phyloP scores from a whole-genome alignment of 2,888 invertebrate species.

The Brachyopa scutellaris region DNA sequence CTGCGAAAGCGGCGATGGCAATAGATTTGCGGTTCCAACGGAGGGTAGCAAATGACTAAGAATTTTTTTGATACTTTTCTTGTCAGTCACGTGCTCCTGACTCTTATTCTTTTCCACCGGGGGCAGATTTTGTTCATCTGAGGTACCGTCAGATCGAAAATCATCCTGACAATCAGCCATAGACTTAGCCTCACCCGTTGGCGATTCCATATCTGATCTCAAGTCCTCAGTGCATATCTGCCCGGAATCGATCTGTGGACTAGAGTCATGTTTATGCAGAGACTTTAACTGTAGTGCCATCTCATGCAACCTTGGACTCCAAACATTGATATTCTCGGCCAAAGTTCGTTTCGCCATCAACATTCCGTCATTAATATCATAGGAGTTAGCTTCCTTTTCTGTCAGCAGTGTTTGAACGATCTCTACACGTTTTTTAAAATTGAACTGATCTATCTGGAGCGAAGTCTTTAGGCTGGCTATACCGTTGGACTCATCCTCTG shows the following conservation, averaged over 20 bases:
- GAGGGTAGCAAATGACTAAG: constrained; percentile 87
- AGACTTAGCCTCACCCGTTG: constrained; percentile 49
- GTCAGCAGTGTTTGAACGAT: constrained; percentile 85
- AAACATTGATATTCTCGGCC: constrained; percentile 87
- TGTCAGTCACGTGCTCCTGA: constrained; percentile 79
- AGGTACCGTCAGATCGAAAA: constrained; percentile 41
- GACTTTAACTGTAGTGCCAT: constrained; percentile 78
- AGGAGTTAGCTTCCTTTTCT: constrained; percentile 77
- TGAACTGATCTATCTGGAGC: constrained; percentile 84
- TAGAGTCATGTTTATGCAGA: constrained; percentile 75
- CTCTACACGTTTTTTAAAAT: constrained; percentile 91
- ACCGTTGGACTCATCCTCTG: constrained; percentile 83
- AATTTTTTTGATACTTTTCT: constrained; percentile 86
- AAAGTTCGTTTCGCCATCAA: constrained; percentile 86
- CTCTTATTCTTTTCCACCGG: constrained; percentile 49
- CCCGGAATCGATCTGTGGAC: constrained; percentile 77
- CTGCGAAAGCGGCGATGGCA: constrained; percentile 85
- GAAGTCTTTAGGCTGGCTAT: constrained; percentile 83
- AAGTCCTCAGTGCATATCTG: constrained; percentile 82
- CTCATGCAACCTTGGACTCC: constrained; percentile 85
- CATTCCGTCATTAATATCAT: constrained; percentile 85
- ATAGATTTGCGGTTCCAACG: constrained; percentile 81
- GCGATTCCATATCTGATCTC: constrained; percentile 81
- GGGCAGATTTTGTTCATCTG: constrained; percentile 68
- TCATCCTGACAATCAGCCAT: constrained; percentile 30